phyloP scores from a whole-genome alignment of 2,797 vertebrate genomes.

The Pangasius macronema region DNA sequence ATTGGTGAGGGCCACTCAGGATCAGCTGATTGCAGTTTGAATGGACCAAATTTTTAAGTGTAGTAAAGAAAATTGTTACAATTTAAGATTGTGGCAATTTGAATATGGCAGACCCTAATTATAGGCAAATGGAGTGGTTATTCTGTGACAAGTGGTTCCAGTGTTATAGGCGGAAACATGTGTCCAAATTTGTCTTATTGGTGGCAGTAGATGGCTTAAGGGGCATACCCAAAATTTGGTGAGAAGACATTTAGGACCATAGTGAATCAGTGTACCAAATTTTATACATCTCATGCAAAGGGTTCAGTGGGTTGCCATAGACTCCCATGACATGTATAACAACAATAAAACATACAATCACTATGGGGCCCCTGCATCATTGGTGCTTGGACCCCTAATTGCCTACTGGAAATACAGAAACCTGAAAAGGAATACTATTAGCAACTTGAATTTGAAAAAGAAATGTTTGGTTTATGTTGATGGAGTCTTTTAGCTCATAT shows the following conservation, averaged over 20 bases:
- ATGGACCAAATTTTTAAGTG: background rate
- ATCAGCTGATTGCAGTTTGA: background rate
- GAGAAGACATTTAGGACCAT: background rate
- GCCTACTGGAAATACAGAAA: background rate
- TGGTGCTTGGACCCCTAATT: background rate
- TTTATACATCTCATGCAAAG: too few relatives aligned
- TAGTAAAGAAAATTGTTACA: background rate
- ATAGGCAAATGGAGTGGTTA: background rate
- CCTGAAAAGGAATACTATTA: background rate
- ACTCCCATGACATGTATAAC: background rate
- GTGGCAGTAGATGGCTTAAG: background rate
- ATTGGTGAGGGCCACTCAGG: background rate
- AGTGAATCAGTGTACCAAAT: background rate
- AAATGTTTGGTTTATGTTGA: background rate
- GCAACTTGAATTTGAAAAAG: background rate
- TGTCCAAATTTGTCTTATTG: background rate
- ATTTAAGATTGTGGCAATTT: background rate
- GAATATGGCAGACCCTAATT: background rate
- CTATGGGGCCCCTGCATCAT: background rate
- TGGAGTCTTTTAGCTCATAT: background rate
- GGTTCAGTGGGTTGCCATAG: background rate
- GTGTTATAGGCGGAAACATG: background rate
- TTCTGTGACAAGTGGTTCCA: too few relatives aligned
- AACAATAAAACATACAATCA: background rate
- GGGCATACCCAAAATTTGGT: background rate